phyloP scores from a whole-genome alignment of 2,797 vertebrate genomes.

The Siniperca scherzeri region DNA sequence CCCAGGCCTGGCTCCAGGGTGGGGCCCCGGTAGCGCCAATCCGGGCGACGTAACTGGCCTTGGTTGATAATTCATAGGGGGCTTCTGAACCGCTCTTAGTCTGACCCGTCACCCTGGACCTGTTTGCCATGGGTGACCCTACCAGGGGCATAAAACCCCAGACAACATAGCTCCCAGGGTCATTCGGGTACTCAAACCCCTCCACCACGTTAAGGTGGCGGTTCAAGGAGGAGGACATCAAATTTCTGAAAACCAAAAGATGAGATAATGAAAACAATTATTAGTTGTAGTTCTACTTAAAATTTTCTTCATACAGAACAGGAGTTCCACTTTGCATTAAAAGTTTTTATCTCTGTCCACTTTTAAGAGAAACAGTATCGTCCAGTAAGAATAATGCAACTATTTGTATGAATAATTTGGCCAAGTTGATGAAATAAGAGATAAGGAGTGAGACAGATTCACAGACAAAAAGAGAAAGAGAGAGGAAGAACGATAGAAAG shows the following conservation, averaged over 20 bases:
- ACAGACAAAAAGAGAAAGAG: slow-evolving; percentile 2
- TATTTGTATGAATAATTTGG: slow-evolving; percentile 24
- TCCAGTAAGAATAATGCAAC: slow-evolving; percentile 1
- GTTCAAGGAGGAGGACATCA: too few species aligned
- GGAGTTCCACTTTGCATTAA: slow-evolving; percentile 12
- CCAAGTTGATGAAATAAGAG: slow-evolving; percentile 12
- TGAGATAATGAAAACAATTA: background rate
- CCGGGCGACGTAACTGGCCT: too few species aligned
- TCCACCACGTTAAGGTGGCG: too few species aligned
- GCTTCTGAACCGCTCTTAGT: too few species aligned
- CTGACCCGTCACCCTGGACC: too few species aligned
- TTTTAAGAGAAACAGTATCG: background rate
- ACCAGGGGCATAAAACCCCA: too few species aligned
- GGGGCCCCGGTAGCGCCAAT: too few species aligned
- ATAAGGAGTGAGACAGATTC: background rate
- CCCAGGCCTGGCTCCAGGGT: too few species aligned
- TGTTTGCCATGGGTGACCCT: too few species aligned
- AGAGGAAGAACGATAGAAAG: background rate
- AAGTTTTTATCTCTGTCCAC: background rate
- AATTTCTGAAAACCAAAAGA: background rate
- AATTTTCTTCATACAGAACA: background rate
- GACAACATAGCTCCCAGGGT: too few species aligned
- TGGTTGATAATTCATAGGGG: too few species aligned
- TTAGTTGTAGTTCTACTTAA: background rate
- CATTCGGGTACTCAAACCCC: too few species aligned